Conservation (phyloP, 2,113 vertebrate genomes). For the Cariama cristata region DNA sequence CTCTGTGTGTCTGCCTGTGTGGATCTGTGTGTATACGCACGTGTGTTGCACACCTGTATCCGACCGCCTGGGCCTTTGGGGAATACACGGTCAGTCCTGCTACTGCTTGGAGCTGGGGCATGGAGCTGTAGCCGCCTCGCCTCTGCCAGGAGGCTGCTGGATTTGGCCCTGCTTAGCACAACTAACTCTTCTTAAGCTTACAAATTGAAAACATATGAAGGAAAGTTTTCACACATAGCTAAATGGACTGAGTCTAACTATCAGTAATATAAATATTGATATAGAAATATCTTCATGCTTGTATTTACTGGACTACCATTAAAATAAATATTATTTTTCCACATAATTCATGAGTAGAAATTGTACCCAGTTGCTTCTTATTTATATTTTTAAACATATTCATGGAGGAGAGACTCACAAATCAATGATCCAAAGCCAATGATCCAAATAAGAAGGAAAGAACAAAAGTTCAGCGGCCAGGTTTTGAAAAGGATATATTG, state of each 20-base stretch:
- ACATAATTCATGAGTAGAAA: background rate
- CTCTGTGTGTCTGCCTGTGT: background rate
- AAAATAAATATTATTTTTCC: background rate
- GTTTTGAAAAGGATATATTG: background rate
- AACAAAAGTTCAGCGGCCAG: background rate
- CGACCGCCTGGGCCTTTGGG: fast-evolving
- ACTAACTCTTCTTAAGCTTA: background rate
- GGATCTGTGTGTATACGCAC: fast-evolving
- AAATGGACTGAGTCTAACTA: background rate
- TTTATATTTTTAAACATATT: background rate
- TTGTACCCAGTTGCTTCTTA: background rate
- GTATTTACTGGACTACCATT: background rate
- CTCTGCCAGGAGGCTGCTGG: background rate
- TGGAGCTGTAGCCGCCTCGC: background rate
- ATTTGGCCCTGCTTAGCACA: background rate
- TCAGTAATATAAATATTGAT: background rate
- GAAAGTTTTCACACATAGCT: background rate
- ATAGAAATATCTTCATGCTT: background rate
- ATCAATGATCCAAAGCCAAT: background rate
- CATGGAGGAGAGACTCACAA: background rate
- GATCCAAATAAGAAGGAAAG: background rate
- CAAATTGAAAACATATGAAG: background rate
- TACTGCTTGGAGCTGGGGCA: fast-evolving
- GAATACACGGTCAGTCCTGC: background rate
- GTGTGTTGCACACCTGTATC: background rate